phyloP scores from a whole-genome alignment of 2,888 invertebrate species.

The Penaeus monodon region DNA sequence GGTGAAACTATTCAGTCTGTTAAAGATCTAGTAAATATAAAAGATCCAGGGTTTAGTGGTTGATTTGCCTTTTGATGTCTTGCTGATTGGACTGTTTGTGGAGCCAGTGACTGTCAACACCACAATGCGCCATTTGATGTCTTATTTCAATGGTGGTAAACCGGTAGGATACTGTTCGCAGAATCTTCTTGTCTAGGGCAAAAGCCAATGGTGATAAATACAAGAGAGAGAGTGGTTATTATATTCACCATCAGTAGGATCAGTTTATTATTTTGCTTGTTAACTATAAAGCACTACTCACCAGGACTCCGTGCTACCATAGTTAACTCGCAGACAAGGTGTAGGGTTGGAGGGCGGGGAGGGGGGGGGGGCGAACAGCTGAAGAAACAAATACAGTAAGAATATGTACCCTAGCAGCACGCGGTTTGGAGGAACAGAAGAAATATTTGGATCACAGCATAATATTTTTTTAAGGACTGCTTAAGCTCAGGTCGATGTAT shows the following conservation, averaged over 20 bases:
- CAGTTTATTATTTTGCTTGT: constrained; percentile 18
- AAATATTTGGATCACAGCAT: constrained; percentile 37
- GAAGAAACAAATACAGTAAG: constrained; percentile 41
- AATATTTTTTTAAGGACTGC: constrained; percentile 28
- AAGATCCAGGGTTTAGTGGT: constrained; percentile 43
- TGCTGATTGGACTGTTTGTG: constrained; percentile 51
- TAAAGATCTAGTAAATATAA: constrained; percentile 38
- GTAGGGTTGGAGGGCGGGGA: neutral
- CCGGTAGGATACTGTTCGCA: constrained; percentile 41
- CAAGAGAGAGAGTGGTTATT: constrained; percentile 31
- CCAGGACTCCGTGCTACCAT: constrained; percentile 39
- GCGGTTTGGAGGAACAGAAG: constrained; percentile 35
- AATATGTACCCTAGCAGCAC: constrained; percentile 14
- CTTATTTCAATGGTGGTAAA: constrained; percentile 49
- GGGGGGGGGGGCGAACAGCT: neutral
- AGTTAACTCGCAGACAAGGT: constrained; percentile 41
- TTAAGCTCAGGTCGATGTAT: constrained; percentile 28
- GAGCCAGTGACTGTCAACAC: constrained; percentile 40
- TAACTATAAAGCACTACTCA: constrained; percentile 27
- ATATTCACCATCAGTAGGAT: constrained; percentile 28
- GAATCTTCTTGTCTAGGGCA: constrained; percentile 38
- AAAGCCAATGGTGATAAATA: constrained; percentile 50
- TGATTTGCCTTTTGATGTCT: constrained; percentile 24
- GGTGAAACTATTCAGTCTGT: constrained; percentile 18
- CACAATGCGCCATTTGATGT: constrained; percentile 54